phyloP scores from a whole-genome alignment of 1,140 invertebrate species.

The Pissodes strobi region DNA sequence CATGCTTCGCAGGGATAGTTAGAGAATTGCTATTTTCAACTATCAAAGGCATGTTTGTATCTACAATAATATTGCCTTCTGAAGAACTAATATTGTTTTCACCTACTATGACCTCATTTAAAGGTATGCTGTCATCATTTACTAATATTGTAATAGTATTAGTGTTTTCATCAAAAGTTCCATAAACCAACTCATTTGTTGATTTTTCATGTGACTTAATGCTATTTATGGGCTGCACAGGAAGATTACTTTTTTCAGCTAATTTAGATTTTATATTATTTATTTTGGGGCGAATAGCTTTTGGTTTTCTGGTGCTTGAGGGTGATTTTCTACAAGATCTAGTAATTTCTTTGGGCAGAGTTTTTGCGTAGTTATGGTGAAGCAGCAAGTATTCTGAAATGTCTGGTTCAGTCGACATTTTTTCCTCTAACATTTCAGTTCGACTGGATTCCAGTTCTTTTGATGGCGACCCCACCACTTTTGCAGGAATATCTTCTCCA shows the following conservation, averaged over 20 bases:
- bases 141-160: constrained; percentile 75
- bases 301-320: constrained; percentile 39
- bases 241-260: background rate
- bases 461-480: constrained; percentile 80
- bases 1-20: background rate
- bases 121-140: constrained; percentile 61
- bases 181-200: constrained; percentile 60
- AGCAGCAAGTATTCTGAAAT: constrained; percentile 50
- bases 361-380: constrained; percentile 53
- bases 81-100: background rate
- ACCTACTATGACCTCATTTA: constrained; percentile 59
- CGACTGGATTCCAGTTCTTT: constrained; percentile 77
- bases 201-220: constrained; percentile 9
- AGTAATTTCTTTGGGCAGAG: constrained; percentile 17
- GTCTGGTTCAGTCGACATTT: constrained; percentile 38
- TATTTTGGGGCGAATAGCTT: constrained; percentile 48
- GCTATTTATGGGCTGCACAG: background rate
- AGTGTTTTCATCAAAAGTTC: constrained; percentile 70
- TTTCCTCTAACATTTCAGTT: constrained; percentile 55
- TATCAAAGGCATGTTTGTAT: background rate
- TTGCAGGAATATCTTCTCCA: constrained; percentile 53
- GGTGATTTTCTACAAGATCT: constrained; percentile 16
- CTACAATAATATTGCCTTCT: no score
- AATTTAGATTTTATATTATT: background rate
- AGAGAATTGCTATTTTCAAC: background rate